A percentile compares a stretch with the other conserved stretches of the same genome.
Evolutionary conservation across 1,140 invertebrate species (phyloP).

Genomic region (Druon quercuslanigerum): DNA sequence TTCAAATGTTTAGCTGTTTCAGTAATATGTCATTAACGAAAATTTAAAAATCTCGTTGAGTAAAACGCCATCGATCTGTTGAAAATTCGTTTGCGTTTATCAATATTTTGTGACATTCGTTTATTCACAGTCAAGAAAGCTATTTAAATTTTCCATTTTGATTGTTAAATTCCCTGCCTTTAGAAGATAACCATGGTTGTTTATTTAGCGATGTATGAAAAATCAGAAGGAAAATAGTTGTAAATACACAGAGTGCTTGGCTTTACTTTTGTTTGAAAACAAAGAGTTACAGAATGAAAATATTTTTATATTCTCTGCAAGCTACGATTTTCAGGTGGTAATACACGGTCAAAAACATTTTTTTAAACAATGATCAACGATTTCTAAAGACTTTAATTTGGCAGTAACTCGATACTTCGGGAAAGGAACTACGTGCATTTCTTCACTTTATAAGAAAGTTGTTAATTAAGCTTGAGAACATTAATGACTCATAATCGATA

Average conservation of each 20-base stretch:
- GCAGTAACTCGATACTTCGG: too few relatives aligned
- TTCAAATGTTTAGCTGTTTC: background rate
- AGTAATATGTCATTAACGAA: slow-evolving; percentile 11
- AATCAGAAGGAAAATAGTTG: background rate
- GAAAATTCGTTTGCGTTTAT: slow-evolving; percentile 12
- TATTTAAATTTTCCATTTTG: background rate
- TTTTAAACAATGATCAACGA: too few relatives aligned
- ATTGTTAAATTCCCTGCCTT: slow-evolving; percentile 17
- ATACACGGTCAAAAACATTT: too few relatives aligned
- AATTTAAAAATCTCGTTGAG: slow-evolving; percentile 1
- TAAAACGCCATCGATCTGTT: background rate
- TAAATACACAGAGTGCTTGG: too few relatives aligned
- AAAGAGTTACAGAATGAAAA: too few relatives aligned
- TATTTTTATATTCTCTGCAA: too few relatives aligned
- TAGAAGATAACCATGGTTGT: background rate
- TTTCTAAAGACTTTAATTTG: too few relatives aligned
- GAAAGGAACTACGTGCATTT: too few relatives aligned
- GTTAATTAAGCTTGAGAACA: background rate
- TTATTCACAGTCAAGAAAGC: background rate
- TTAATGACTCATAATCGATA: background rate
- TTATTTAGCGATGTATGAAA: background rate
- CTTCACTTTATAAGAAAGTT: too few relatives aligned
- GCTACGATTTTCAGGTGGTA: too few relatives aligned
- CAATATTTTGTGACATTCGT: slow-evolving; percentile 2
- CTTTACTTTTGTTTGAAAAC: too few relatives aligned